Percentiles rank a stretch among this genome's conserved stretches.
Evolutionary conservation across 2,113 vertebrate species (phyloP).

Genomic region (Nymphicus hollandicus): DNA sequence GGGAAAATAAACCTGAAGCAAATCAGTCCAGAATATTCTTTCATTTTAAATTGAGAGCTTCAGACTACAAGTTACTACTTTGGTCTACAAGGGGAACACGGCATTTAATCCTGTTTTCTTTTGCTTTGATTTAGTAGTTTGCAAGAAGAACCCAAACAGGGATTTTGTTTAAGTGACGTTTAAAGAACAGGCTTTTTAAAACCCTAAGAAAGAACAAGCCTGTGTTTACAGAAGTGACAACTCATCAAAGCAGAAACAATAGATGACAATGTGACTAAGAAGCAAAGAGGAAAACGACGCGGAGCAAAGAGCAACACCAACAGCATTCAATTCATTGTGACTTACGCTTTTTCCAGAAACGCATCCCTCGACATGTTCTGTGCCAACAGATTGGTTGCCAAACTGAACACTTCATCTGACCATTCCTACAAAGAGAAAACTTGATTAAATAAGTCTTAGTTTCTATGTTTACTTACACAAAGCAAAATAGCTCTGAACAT

Average conservation of each 20-base stretch:
- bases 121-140: not conserved
- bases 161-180: not conserved
- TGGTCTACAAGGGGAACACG: not conserved
- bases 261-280: constrained; percentile 43
- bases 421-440: constrained; percentile 84
- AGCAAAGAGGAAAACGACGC: constrained; percentile 68
- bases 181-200: constrained; percentile 34
- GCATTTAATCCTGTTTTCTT: not conserved
- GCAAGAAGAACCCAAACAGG: not conserved
- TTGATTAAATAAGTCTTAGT: not conserved
- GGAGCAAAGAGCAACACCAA: constrained; percentile 56
- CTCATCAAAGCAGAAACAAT: constrained; percentile 64
- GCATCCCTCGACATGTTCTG: constrained; percentile 96
- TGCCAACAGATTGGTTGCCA: constrained; percentile 93
- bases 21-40: not conserved
- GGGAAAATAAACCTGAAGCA: not conserved
- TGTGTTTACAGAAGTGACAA: constrained; percentile 64
- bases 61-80: not conserved
- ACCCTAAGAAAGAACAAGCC: constrained; percentile 37
- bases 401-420: constrained; percentile 92
- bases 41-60: not conserved
- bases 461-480: constrained; percentile 20
- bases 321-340: constrained; percentile 19
- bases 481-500: not conserved
- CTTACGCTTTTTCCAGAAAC: constrained; percentile 96